A percentile compares a stretch with the other conserved stretches of the same genome.
Conservation (phyloP, 2,888 invertebrate genomes). For the Heliconius aoede region DNA sequence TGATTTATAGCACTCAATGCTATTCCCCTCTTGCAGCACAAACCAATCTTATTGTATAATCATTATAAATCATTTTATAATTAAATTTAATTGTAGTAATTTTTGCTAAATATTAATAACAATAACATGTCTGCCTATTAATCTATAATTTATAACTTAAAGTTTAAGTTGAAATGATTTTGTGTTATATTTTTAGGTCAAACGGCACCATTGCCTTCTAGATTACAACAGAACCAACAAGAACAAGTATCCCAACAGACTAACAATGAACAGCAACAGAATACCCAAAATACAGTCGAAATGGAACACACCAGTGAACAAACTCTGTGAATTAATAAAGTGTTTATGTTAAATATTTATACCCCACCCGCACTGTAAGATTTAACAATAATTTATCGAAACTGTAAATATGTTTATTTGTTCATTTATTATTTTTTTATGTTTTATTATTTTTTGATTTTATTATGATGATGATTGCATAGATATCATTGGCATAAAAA, state of each 20-base stretch:
- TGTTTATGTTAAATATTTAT: slow-evolving; percentile 45
- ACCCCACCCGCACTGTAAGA: slow-evolving; percentile 31
- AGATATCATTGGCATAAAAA: background rate
- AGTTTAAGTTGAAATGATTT: background rate
- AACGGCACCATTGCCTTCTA: slow-evolving; percentile 77
- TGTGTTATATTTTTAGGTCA: slow-evolving; percentile 62
- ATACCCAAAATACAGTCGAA: slow-evolving; percentile 63
- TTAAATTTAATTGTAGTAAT: background rate
- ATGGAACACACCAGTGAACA: slow-evolving; percentile 69
- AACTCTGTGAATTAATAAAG: slow-evolving; percentile 63
- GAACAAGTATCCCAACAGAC: slow-evolving; percentile 55
- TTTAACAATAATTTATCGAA: slow-evolving; percentile 27
- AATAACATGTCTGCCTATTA: too few relatives aligned
- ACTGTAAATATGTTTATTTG: slow-evolving; percentile 28
- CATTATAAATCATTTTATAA: background rate
- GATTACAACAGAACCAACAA: slow-evolving; percentile 73
- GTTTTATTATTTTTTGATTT: too few relatives aligned
- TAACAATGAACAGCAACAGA: slow-evolving; percentile 61
- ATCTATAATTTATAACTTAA: too few relatives aligned
- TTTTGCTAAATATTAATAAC: background rate
- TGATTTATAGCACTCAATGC: too few relatives aligned
- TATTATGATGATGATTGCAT: background rate
- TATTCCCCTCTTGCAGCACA: too few relatives aligned
- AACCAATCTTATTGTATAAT: background rate
- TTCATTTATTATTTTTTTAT: too few relatives aligned